Percentiles rank a stretch among this genome's conserved stretches.
Conservation (phyloP, 2,888 invertebrate species). For the Trypoxylon attenuatum region DNA sequence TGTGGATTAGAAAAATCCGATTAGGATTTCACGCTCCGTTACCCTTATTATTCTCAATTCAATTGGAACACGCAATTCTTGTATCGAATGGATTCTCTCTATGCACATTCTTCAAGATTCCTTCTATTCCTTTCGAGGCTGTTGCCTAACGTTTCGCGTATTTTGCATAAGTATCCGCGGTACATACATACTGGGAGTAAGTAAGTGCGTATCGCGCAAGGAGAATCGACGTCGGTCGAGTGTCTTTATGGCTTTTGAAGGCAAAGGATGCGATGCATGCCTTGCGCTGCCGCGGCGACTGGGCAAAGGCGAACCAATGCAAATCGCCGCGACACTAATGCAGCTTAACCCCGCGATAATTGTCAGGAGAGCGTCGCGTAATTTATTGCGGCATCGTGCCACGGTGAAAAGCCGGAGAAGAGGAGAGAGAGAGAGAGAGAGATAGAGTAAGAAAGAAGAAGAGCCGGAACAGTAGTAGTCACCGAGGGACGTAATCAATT, state of each 20-base stretch:
- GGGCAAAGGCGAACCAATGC: slow-evolving; percentile 35
- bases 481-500: slow-evolving; percentile 20
- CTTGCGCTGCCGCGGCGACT: not conserved
- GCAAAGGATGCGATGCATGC: not conserved
- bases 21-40: not conserved
- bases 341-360: slow-evolving; percentile 50
- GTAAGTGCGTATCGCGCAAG: too few species aligned
- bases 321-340: slow-evolving; percentile 49
- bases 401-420: not conserved
- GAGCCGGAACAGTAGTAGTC: not conserved
- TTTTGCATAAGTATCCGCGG: too few species aligned
- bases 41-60: too few species aligned
- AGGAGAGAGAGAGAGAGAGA: slow-evolving; percentile 1
- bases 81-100: too few species aligned
- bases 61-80: too few species aligned
- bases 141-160: too few species aligned
- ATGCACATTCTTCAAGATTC: too few species aligned
- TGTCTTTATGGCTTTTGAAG: too few species aligned
- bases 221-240: too few species aligned
- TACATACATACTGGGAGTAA: too few species aligned
- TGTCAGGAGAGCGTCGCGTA: slow-evolving; percentile 36
- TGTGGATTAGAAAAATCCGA: not conserved
- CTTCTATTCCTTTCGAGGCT: too few species aligned
- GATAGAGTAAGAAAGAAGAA: not conserved
- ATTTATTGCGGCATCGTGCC: slow-evolving; percentile 21